Conservation (phyloP, 2,113 vertebrate genomes). For the Pardalotus punctatus region DNA sequence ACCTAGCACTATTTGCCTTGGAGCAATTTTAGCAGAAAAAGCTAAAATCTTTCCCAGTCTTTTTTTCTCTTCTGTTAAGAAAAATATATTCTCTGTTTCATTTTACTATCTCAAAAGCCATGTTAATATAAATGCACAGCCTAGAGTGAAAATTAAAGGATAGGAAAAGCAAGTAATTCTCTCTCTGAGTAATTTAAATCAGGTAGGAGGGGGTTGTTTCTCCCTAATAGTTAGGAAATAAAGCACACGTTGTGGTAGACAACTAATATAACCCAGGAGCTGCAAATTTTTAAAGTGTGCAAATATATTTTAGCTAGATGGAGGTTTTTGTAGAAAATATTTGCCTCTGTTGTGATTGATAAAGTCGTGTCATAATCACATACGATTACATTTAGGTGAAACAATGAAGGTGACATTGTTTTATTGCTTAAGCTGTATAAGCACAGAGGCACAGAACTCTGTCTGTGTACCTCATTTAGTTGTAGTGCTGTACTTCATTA, state of each 20-base stretch:
- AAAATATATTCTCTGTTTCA: not conserved
- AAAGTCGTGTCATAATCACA: not conserved
- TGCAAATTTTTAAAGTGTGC: not conserved
- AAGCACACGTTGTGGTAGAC: not conserved
- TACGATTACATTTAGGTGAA: not conserved
- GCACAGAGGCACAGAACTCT: not conserved
- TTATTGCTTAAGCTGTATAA: not conserved
- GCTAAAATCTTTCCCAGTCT: not conserved
- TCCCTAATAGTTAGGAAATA: not conserved
- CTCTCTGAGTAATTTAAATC: not conserved
- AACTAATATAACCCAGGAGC: not conserved
- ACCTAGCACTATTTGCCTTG: not conserved
- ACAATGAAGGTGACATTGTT: not conserved
- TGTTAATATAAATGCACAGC: not conserved
- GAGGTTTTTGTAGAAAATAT: not conserved
- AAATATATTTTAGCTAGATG: not conserved
- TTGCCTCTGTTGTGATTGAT: not conserved
- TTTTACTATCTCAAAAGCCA: not conserved
- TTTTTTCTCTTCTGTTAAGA: not conserved
- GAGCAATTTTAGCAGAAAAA: not conserved
- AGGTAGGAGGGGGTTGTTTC: not conserved
- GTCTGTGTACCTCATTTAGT: not conserved
- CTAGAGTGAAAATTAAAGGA: not conserved
- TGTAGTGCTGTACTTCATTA: not conserved
- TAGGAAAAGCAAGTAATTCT: not conserved